These are phyloP conservation scores for Philopedon plagiatum DNA, from an alignment of 2,888 invertebrate genomes.

Conservation along the genomic window DNA sequence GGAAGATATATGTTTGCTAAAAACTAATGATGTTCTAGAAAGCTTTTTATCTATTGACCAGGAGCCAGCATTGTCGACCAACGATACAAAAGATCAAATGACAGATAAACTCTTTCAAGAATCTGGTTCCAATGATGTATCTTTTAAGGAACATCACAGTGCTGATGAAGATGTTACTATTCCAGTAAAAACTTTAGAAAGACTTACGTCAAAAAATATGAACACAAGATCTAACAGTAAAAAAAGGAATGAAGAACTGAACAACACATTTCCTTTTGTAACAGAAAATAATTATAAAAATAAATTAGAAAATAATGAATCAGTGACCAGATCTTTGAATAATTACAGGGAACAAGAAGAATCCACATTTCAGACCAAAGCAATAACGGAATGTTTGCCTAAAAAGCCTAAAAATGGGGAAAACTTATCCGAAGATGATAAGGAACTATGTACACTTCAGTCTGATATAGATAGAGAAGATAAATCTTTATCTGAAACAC, in stretches of 20 bases:
- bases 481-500: neutral
- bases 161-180: neutral
- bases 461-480: neutral
- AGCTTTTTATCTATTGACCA: neutral
- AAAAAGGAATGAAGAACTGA: no score
- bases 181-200: neutral
- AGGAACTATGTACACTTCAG: neutral
- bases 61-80: neutral
- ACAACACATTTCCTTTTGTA: neutral
- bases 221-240: neutral
- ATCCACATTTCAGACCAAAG: no score
- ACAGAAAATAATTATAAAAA: neutral
- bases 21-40: neutral
- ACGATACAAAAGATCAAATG: neutral
- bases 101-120: no score
- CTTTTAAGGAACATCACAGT: neutral
- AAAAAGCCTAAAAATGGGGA: neutral
- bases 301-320: neutral
- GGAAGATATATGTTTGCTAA: neutral
- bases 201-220: neutral
- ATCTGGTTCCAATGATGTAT: no score
- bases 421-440: neutral
- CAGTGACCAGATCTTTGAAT: neutral
- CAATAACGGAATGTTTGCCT: no score
- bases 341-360: no score